Percentiles rank a stretch among this genome's conserved stretches.
phyloP scores from a whole-genome alignment of 2,888 invertebrate genomes.

The Pammene fasciana region DNA sequence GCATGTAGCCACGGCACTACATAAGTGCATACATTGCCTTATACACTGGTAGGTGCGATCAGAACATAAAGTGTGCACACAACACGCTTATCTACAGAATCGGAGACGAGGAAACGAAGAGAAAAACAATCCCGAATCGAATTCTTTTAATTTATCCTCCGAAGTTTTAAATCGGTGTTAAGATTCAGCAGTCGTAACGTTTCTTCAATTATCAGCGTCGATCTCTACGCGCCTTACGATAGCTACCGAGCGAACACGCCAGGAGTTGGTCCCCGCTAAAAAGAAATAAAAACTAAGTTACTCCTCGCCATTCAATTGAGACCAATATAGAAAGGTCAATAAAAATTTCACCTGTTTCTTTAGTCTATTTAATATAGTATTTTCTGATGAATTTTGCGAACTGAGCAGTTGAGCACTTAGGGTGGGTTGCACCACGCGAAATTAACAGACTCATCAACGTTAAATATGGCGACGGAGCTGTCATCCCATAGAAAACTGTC shows the following conservation, averaged over 20 bases:
- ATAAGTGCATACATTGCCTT: too few species aligned
- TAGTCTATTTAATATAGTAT: background rate
- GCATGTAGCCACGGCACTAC: too few species aligned
- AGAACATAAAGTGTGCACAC: conserved; percentile 73
- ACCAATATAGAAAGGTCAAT: conserved; percentile 2
- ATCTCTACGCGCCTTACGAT: conserved; percentile 74
- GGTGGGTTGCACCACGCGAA: too few species aligned
- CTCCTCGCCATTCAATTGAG: conserved; percentile 45
- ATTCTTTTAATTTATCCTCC: conserved; percentile 81
- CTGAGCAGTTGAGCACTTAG: too few species aligned
- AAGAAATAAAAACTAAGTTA: conserved; percentile 54
- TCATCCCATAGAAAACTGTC: too few species aligned
- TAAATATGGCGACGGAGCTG: too few species aligned
- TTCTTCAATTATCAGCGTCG: conserved; percentile 77
- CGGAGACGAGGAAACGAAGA: conserved; percentile 66
- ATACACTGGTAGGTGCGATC: conserved; percentile 66
- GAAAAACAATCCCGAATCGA: conserved; percentile 71
- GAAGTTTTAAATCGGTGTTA: conserved; percentile 80
- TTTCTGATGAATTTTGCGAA: too few species aligned
- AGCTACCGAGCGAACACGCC: conserved; percentile 70
- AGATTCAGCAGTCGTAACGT: conserved; percentile 76
- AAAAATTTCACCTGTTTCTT: background rate
- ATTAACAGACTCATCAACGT: too few species aligned
- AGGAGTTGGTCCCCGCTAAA: conserved; percentile 48
- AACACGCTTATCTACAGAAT: conserved; percentile 73